Base-by-base conservation (phyloP, 2,113 vertebrate genomes). In the Shinisaurus crocodilurus region DNA sequence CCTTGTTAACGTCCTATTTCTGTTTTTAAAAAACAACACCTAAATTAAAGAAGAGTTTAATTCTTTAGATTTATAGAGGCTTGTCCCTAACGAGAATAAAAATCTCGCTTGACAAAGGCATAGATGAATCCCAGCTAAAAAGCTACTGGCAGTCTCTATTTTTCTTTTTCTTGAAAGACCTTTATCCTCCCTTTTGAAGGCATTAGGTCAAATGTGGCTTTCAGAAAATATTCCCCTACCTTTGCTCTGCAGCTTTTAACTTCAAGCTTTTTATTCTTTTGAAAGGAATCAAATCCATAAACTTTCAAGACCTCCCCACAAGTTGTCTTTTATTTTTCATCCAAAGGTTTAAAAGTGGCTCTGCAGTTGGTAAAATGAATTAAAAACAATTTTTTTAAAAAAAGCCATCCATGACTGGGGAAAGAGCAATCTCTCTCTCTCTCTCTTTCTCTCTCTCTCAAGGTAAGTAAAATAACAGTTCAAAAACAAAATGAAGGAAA, bases 321-420 rank as follows among this genome's bases (percentile, higher is more conserved):
- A 91, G 65, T 89, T 70, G 70, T 80, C 88, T 94, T 91, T 93
- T 83, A 92, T 90, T 89, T 93, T 80, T 29, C 74, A 93, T 60
- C 89, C 94, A 92, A 92, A 93, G 89, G 2, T 63, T 86, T 84
- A 92, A 91, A 94, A 76, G 87, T 60, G 92, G 48, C 1, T 3
- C 79, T 93, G n/a, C 87, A 72, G 81, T 54, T 60, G 10, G 13
- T 69, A 87, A 80, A 81, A 23, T 72, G 54, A 10, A 94, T 85
- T 83, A 34, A 74, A 74, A 75, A 89, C 54, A 90, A 92, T 74
- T 34, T n/a, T n/a, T n/a, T n/a, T n/a, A n/a, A n/a, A 37, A 48
- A 85, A 89, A 50, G 4, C 18, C 6, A 70, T 8, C 0, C 70
- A 88, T 32, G 70, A 29, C 80, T 57, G 89, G 20, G 40, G 95